Conservation (phyloP, 2,797 vertebrate genomes). For the Sphenopsis melanotis region DNA sequence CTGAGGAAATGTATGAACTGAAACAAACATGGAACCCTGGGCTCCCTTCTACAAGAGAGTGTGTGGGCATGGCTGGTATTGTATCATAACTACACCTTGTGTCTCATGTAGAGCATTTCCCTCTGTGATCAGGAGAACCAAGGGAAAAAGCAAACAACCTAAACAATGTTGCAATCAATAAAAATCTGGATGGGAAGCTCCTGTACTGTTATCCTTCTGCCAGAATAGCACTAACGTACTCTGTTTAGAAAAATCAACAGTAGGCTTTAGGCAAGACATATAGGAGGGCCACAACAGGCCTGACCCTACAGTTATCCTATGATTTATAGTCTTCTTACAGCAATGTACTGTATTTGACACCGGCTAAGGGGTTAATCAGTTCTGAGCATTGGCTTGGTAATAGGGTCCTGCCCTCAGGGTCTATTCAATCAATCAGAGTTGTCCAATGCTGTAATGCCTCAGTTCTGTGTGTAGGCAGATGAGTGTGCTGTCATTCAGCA, state of each 20-base stretch:
- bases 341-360: constrained; percentile 57
- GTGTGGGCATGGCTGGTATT: not conserved
- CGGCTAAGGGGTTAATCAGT: constrained; percentile 63
- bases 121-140: not conserved
- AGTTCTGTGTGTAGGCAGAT: constrained; percentile 59
- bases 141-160: not conserved
- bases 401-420: constrained; percentile 57
- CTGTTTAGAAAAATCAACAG: constrained; percentile 34
- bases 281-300: constrained; percentile 31
- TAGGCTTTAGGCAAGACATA: constrained; percentile 43
- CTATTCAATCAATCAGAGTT: constrained; percentile 63
- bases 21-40: not conserved
- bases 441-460: constrained; percentile 30
- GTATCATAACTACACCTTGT: not conserved
- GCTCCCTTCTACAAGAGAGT: fast-evolving
- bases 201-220: not conserved
- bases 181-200: not conserved
- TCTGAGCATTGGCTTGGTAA: constrained; percentile 56
- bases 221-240: not conserved
- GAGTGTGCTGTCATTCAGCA: constrained; percentile 34
- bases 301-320: constrained; percentile 59
- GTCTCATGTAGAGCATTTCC: not conserved
- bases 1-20: not conserved
- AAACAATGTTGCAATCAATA: not conserved
- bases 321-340: constrained; percentile 57